Evolutionary conservation across 2,797 vertebrate genomes (phyloP).

Genomic region (Schizothorax lantsangensis): DNA sequence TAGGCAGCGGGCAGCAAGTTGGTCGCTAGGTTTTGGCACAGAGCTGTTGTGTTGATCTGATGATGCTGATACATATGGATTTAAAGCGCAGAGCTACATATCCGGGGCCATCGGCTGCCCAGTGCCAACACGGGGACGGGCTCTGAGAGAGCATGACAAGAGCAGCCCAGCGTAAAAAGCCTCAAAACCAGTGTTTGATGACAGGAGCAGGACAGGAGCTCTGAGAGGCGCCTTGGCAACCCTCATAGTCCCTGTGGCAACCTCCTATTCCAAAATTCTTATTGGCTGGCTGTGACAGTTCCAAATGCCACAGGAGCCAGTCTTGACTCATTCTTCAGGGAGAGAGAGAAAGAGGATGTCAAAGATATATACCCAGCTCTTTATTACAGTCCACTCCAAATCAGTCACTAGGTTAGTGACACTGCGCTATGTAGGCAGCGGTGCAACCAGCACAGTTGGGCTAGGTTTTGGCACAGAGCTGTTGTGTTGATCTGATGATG

Average conservation of each 20-base stretch:
- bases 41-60: not conserved
- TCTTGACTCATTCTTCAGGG: constrained; percentile 28
- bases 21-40: constrained; percentile 4
- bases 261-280: constrained; percentile 41
- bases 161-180: constrained; percentile 14
- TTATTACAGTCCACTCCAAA: too few relatives aligned
- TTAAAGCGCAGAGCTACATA: not conserved
- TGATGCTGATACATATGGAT: not conserved
- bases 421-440: too few relatives aligned
- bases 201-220: constrained; percentile 42
- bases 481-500: not conserved
- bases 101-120: not conserved
- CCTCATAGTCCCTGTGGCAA: constrained; percentile 45
- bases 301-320: constrained; percentile 42
- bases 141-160: constrained; percentile 11
- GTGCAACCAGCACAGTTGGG: too few relatives aligned
- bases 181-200: constrained; percentile 44
- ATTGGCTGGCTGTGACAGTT: constrained; percentile 48
- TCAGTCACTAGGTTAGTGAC: too few relatives aligned
- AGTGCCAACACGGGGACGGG: not conserved
- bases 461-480: not conserved
- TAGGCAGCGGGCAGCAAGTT: not conserved
- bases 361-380: constrained; percentile 17
- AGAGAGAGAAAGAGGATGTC: constrained; percentile 32
- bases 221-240: constrained; percentile 41